These are phyloP conservation scores for Aricia agestis DNA, from an alignment of 1,140 invertebrate species.

Conservation along the genomic window DNA sequence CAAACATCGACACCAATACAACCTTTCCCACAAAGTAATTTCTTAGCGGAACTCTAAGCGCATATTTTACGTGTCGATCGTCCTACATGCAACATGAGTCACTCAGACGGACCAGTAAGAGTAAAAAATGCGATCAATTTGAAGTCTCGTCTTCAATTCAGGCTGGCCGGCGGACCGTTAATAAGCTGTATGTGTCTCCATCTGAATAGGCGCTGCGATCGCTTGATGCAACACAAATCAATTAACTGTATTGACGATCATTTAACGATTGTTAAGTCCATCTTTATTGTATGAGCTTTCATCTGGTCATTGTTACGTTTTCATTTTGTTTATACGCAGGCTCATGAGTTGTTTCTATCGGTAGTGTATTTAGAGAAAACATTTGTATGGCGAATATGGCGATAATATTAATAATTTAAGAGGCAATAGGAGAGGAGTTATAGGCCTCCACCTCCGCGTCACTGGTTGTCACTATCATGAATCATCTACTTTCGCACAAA, in stretches of 20 bases:
- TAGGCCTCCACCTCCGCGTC: too few relatives aligned
- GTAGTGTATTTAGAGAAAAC: too few relatives aligned
- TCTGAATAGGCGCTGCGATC: background rate
- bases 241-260: background rate
- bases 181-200: constrained; percentile 20
- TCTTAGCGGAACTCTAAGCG: background rate
- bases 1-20: constrained; percentile 8
- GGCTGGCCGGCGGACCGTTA: constrained; percentile 29
- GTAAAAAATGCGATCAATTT: constrained; percentile 37
- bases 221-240: constrained; percentile 12
- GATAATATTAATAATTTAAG: too few relatives aligned
- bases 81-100: constrained; percentile 24
- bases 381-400: too few relatives aligned
- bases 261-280: background rate
- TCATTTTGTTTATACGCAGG: background rate
- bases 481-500: too few relatives aligned
- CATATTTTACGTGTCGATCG: constrained; percentile 7
- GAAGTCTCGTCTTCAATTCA: constrained; percentile 35
- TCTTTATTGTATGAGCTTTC: background rate
- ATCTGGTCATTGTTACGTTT: background rate
- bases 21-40: background rate
- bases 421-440: too few relatives aligned
- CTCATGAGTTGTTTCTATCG: background rate
- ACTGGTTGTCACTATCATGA: too few relatives aligned
- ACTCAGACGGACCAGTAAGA: constrained; percentile 14